phyloP scores from a whole-genome alignment of 2,888 invertebrate species.

The Ceratothoa steindachneri region DNA sequence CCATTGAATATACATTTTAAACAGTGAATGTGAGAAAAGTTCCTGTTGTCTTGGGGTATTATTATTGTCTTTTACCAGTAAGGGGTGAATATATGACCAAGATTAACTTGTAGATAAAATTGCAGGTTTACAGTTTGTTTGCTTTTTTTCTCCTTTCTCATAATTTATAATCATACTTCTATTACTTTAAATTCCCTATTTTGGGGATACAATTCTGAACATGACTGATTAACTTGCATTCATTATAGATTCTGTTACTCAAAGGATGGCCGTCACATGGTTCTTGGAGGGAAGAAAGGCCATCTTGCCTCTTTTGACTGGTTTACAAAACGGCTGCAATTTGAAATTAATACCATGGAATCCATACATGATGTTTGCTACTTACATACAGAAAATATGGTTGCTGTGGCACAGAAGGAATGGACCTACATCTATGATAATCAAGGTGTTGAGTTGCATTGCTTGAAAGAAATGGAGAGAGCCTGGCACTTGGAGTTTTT shows the following conservation, averaged over 20 bases:
- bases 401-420: conserved; percentile 92
- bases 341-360: conserved; percentile 97
- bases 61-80: too few species aligned
- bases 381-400: conserved; percentile 93
- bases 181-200: too few species aligned
- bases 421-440: conserved; percentile 97
- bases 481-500: conserved; percentile 84
- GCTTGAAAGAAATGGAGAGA: conserved; percentile 77
- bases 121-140: too few species aligned
- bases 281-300: conserved; percentile 81
- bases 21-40: too few species aligned
- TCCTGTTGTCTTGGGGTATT: too few species aligned
- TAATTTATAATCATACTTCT: too few species aligned
- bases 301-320: conserved; percentile 96
- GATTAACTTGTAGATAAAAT: too few species aligned
- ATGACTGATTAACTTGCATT: too few species aligned
- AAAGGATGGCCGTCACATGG: conserved; percentile 74
- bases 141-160: too few species aligned
- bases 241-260: conserved; percentile 62
- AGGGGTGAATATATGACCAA: too few species aligned
- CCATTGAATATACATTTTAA: too few species aligned
- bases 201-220: too few species aligned
- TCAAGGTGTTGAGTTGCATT: conserved; percentile 93
- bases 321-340: conserved; percentile 88
- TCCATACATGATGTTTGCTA: conserved; percentile 84